These are phyloP conservation scores for Eupithecia pulchellata DNA, from an alignment of 2,888 invertebrate genomes.

Conservation along the genomic window DNA sequence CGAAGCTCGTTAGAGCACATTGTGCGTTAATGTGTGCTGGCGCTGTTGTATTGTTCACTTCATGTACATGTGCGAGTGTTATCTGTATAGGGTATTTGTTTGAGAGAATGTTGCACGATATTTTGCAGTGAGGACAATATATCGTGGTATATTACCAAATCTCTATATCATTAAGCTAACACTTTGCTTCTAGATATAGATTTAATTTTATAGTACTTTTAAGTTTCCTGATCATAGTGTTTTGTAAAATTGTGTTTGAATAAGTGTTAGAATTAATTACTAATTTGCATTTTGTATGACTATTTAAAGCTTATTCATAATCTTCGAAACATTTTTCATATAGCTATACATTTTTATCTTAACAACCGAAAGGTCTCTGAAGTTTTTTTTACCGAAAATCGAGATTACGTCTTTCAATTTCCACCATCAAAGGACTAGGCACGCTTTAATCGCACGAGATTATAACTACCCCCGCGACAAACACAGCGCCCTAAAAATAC, in stretches of 20 bases:
- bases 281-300: neutral
- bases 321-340: neutral
- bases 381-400: neutral
- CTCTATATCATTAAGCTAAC: neutral
- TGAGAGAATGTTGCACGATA: neutral
- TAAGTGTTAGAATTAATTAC: neutral
- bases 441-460: conserved; percentile 22
- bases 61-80: conserved; percentile 27
- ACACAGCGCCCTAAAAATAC: conserved; percentile 51
- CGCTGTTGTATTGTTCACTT: conserved; percentile 35
- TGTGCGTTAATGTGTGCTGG: conserved; percentile 41
- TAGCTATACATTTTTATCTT: neutral
- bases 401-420: conserved; percentile 5
- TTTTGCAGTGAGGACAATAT: neutral
- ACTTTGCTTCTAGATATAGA: neutral
- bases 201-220: neutral
- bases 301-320: neutral
- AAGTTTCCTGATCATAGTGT: neutral
- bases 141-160: neutral
- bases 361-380: neutral
- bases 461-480: conserved; percentile 31
- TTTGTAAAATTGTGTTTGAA: neutral
- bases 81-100: neutral
- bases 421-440: conserved; percentile 5
- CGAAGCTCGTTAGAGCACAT: conserved; percentile 48